phyloP scores from a whole-genome alignment of 2,888 invertebrate genomes.

The Cyrtodaria siliqua region DNA sequence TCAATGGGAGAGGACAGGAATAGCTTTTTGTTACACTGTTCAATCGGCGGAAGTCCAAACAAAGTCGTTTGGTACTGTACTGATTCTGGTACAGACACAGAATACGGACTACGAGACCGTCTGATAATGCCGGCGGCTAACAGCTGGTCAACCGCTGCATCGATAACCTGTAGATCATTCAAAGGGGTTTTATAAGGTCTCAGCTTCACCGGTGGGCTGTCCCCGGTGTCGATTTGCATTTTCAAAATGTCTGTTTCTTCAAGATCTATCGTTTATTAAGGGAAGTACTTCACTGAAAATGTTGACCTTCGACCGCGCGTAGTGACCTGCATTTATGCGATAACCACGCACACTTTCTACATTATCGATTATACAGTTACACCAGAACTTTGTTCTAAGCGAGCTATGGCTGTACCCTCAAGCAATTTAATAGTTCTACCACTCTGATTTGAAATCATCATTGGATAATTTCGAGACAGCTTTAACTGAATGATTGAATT shows the following conservation, averaged over 20 bases:
- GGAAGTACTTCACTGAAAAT: too few relatives aligned
- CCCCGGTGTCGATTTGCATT: slow-evolving; percentile 5
- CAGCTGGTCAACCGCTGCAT: slow-evolving; percentile 9
- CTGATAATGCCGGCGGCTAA: not conserved
- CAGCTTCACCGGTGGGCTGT: slow-evolving; percentile 11
- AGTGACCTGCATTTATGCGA: too few relatives aligned
- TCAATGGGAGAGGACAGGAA: slow-evolving; percentile 41
- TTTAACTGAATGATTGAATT: slow-evolving; percentile 8
- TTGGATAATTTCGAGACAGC: not conserved
- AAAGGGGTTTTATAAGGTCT: slow-evolving; percentile 10
- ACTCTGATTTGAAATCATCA: not conserved
- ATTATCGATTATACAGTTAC: too few relatives aligned
- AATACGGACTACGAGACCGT: slow-evolving; percentile 11
- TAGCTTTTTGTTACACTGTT: slow-evolving; percentile 14
- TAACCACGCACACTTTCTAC: not conserved
- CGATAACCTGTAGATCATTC: slow-evolving; percentile 3
- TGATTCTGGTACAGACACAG: slow-evolving; percentile 12
- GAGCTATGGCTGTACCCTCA: too few relatives aligned
- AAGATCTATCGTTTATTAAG: slow-evolving; percentile 3
- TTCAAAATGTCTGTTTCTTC: slow-evolving; percentile 5
- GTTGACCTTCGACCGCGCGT: too few relatives aligned
- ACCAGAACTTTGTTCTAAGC: too few relatives aligned
- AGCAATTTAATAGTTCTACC: not conserved
- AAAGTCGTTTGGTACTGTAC: not conserved
- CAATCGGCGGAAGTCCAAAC: slow-evolving; percentile 13